Conservation (phyloP, 2,888 invertebrate species). For the Beris chalybata region DNA sequence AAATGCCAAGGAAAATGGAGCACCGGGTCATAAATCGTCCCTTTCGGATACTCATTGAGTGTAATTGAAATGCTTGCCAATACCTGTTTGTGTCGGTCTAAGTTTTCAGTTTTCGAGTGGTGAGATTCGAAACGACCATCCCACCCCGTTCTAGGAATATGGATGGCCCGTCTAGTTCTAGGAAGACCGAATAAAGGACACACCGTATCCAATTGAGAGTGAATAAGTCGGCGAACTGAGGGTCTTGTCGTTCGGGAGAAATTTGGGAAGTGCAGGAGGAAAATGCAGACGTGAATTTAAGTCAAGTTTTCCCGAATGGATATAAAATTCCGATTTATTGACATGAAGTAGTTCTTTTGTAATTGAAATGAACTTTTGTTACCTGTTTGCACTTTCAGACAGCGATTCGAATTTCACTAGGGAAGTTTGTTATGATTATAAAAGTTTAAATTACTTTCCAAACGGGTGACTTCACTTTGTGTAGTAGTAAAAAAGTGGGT, state of each 20-base stretch:
- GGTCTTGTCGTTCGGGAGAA: too few relatives aligned
- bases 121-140: too few relatives aligned
- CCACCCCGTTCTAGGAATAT: too few relatives aligned
- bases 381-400: conserved; percentile 24
- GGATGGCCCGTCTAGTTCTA: too few relatives aligned
- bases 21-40: conserved; percentile 38
- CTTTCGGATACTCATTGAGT: conserved; percentile 38
- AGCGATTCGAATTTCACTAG: conserved; percentile 14
- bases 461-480: conserved; percentile 29
- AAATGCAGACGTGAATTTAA: too few relatives aligned
- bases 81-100: conserved; percentile 36
- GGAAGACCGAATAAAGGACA: too few relatives aligned
- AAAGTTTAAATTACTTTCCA: conserved; percentile 21
- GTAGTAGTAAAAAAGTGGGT: conserved; percentile 9
- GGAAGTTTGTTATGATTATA: conserved; percentile 22
- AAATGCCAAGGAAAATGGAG: conserved; percentile 34
- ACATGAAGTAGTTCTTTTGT: conserved; percentile 26
- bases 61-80: conserved; percentile 39
- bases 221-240: too few relatives aligned
- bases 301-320: not conserved
- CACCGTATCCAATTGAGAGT: too few relatives aligned
- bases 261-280: too few relatives aligned
- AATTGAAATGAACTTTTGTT: conserved; percentile 31
- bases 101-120: conserved; percentile 28
- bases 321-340: conserved; percentile 29